A percentile compares a stretch with the other conserved stretches of the same genome.
Conservation (phyloP, 1,140 invertebrate species). For the Micrasema longulum region DNA sequence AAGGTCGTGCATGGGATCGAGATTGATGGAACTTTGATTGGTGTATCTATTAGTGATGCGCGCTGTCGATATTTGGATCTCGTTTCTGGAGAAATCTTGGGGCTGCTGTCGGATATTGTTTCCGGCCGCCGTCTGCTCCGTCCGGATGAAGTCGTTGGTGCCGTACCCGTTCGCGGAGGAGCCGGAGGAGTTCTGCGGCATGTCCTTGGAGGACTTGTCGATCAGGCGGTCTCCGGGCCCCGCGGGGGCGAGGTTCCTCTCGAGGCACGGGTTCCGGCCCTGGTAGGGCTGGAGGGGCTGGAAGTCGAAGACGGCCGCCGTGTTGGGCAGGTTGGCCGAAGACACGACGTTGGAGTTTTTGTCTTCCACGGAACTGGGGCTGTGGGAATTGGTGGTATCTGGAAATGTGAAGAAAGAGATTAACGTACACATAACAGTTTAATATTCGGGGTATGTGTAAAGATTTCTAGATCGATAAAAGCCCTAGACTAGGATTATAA, state of each 20-base stretch:
- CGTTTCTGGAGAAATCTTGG: conserved; percentile 48
- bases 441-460: too few relatives aligned
- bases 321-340: conserved; percentile 14
- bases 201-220: conserved; percentile 77
- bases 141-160: conserved; percentile 57
- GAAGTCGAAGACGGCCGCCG: conserved; percentile 32
- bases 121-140: conserved; percentile 24
- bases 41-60: background rate
- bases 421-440: too few relatives aligned
- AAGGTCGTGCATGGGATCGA: conserved; percentile 43
- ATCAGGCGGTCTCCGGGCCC: conserved; percentile 75
- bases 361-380: conserved; percentile 48
- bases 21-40: conserved; percentile 32
- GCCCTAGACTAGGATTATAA: background rate
- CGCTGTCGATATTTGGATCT: background rate
- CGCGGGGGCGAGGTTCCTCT: conserved; percentile 82
- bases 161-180: conserved; percentile 59
- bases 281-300: conserved; percentile 79
- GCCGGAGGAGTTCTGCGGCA: conserved; percentile 47
- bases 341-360: conserved; percentile 51
- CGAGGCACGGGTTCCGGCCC: conserved; percentile 89
- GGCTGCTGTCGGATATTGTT: conserved; percentile 37
- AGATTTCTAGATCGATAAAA: too few relatives aligned
- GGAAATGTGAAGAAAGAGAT: background rate
- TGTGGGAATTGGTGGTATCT: conserved; percentile 49